Evolutionary conservation across 2,797 vertebrate genomes (phyloP), one percentile per base, ranked within the genome.

Genomic region (Sternotherus odoratus): DNA sequence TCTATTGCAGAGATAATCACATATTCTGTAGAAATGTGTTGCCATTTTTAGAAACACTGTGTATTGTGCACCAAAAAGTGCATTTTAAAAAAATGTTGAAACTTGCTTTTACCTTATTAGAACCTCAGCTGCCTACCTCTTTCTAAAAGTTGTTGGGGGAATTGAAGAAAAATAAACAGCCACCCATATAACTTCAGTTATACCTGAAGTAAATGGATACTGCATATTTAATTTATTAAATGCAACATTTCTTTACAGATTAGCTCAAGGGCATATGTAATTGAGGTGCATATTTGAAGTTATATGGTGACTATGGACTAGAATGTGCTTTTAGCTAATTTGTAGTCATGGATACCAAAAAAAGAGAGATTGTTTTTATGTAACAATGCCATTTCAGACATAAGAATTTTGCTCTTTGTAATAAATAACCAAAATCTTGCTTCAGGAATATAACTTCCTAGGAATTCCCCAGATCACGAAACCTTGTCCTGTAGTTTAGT

Each of bases 261-360:
- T 13, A 74, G 85, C 89, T 91, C 79, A 51, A 78, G 85, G 19
- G 82, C 26, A 75, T 75, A 69, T 66, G 74, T 91, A 83, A 83
- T 83, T 75, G 77, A 82, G 88, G 89, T 94, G 85, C 82, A 6
- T 87, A 16, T 75, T 94, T 63, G 1, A 74, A n/a, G 91, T 89
- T 91, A 77, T 87, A 86, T 83, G 88, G 50, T 94, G 91, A 24
- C 88, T 95, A 80, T 90, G 86, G 91, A 74, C 91, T 94, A 0
- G 57, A 91, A 90, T 78, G n/a, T 23, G 36, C 95, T 91, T 95
- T 87, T 46, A 23, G 83, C 81, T 57, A 87, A 3, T 12, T 3
- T 63, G 95, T 97, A 96, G 96, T 56, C 96, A 96, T 96, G 96
- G 96, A 96, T 83, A 97, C 30, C 3, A 17, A 90, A 33, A 79